A percentile compares a stretch with the other conserved stretches of the same genome.
Evolutionary conservation across 2,113 vertebrate species (phyloP).

Genomic region (Esox niger): DNA sequence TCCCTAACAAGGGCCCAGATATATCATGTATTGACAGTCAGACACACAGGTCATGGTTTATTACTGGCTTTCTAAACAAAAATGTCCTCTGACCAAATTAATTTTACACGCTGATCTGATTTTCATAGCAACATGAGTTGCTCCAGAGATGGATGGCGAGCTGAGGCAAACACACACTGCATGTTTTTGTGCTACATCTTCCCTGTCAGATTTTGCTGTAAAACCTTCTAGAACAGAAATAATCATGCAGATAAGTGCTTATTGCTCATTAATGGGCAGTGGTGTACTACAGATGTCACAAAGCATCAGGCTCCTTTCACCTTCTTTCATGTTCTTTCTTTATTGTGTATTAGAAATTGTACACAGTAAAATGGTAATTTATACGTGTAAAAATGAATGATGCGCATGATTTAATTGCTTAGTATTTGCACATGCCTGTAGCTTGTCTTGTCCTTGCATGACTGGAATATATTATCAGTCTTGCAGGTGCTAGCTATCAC

Average conservation of each 20-base stretch:
- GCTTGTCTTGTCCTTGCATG: neutral
- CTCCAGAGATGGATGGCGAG: slow-evolving; percentile 6
- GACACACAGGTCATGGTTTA: neutral
- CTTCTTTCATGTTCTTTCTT: neutral
- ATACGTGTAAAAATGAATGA: too few relatives aligned
- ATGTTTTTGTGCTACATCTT: slow-evolving; percentile 1
- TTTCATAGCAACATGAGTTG: slow-evolving; percentile 24
- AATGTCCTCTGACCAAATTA: slow-evolving; percentile 7
- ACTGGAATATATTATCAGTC: too few relatives aligned
- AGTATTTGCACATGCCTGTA: neutral
- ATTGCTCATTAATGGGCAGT: neutral
- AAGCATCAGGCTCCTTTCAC: neutral
- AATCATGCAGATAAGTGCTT: neutral
- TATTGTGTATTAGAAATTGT: neutral
- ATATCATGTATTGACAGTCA: neutral
- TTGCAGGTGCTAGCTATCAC: too few relatives aligned
- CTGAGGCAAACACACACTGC: slow-evolving; percentile 8
- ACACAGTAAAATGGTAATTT: too few relatives aligned
- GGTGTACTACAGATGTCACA: neutral
- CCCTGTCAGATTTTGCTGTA: neutral
- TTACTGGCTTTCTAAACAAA: slow-evolving; percentile 7
- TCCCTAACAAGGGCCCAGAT: neutral
- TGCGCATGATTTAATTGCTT: neutral
- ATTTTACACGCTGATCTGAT: slow-evolving; percentile 12
- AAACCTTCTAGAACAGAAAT: neutral